Conservation (phyloP, 2,888 invertebrate species). For the Neria commutata region DNA sequence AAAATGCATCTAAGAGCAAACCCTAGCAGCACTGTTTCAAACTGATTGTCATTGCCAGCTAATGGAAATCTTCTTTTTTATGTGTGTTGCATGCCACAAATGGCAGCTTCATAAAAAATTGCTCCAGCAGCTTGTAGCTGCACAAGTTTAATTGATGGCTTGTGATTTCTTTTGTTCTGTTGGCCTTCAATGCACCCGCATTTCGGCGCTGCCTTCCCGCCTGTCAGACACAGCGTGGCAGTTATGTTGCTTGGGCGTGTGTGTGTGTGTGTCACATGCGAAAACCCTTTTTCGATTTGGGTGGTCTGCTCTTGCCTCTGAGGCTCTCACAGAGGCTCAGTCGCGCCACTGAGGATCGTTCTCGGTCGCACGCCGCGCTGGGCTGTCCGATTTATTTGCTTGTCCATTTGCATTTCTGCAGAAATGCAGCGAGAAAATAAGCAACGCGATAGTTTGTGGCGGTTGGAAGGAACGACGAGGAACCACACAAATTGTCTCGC, state of each 20-base stretch:
- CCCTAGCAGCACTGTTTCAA: too few relatives aligned
- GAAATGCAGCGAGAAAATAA: background rate
- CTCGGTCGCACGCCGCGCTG: conserved; percentile 1
- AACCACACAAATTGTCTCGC: background rate
- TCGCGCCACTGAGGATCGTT: too few relatives aligned
- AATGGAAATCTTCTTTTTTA: too few relatives aligned
- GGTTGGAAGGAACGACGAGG: background rate
- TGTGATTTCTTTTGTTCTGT: background rate
- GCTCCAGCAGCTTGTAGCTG: too few relatives aligned
- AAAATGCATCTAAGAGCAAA: too few relatives aligned
- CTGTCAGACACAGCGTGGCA: too few relatives aligned
- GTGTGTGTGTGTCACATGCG: background rate
- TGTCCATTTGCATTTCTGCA: conserved; percentile 3
- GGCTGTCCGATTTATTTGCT: background rate
- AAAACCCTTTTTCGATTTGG: background rate
- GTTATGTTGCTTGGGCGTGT: background rate
- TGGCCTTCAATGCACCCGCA: background rate
- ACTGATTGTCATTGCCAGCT: too few relatives aligned
- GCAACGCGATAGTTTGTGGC: background rate
- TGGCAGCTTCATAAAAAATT: too few relatives aligned
- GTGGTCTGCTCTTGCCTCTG: too few relatives aligned
- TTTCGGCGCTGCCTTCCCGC: background rate
- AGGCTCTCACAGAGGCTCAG: too few relatives aligned
- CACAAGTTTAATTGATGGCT: too few relatives aligned
- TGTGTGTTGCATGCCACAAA: too few relatives aligned